Percentiles rank a stretch among this genome's conserved stretches.
These are phyloP conservation scores for Arnoldichthys spilopterus DNA, from an alignment of 2,797 vertebrate species.

Conservation along the genomic window DNA sequence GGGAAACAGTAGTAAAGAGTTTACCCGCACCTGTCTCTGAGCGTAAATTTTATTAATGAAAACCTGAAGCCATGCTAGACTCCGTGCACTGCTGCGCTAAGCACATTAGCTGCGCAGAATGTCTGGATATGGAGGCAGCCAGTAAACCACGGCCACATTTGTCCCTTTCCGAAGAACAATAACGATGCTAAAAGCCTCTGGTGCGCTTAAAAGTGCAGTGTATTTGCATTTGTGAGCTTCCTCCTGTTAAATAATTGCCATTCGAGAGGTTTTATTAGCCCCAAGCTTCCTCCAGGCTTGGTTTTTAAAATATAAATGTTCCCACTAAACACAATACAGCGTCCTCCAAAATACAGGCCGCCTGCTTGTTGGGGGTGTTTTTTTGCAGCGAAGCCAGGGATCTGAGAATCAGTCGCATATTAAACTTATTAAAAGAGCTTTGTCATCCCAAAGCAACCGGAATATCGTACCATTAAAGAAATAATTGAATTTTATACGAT, in stretches of 20 bases:
- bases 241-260: not conserved
- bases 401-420: no score
- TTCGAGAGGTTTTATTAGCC: not conserved
- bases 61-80: no score
- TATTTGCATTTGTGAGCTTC: not conserved
- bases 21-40: no score
- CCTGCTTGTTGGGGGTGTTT: no score
- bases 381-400: no score
- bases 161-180: not conserved
- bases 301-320: not conserved
- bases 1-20: not conserved
- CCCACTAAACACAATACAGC: not conserved
- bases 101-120: not conserved
- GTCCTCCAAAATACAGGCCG: no score
- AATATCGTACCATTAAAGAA: no score
- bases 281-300: not conserved
- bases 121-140: not conserved
- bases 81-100: not conserved
- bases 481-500: no score
- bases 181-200: not conserved
- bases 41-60: no score
- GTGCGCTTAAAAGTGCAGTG: not conserved
- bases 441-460: no score
- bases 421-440: no score
- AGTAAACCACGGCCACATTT: no score